A percentile compares a stretch with the other conserved stretches of the same genome.
Evolutionary conservation across 2,888 invertebrate genomes (phyloP).

Genomic region (Himalopsyche tibetana): DNA sequence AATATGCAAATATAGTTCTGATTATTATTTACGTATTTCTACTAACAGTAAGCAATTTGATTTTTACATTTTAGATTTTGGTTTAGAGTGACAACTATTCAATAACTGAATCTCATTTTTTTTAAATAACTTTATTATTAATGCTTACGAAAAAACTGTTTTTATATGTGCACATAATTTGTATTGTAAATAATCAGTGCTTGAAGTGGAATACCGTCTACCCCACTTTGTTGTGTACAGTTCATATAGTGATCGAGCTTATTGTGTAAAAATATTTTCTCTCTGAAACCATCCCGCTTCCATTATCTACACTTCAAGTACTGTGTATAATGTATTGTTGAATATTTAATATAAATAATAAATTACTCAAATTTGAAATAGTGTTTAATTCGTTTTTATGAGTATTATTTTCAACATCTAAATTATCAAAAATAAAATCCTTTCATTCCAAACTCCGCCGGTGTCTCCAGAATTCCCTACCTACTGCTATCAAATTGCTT

Average conservation of each 20-base stretch:
- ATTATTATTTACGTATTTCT: slow-evolving; percentile 1
- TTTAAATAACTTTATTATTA: background rate
- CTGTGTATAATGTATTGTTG: slow-evolving; percentile 32
- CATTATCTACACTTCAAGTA: slow-evolving; percentile 32
- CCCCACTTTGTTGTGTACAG: slow-evolving; percentile 35
- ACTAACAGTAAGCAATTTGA: slow-evolving; percentile 21
- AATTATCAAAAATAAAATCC: no score
- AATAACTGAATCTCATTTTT: slow-evolving; percentile 39
- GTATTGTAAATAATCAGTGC: slow-evolving; percentile 35
- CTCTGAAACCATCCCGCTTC: slow-evolving; percentile 31
- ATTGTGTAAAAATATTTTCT: background rate
- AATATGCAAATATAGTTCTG: slow-evolving; percentile 21
- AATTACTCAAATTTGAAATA: slow-evolving; percentile 38
- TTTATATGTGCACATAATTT: slow-evolving; percentile 28
- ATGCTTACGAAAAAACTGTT: background rate
- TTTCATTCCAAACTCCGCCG: no score
- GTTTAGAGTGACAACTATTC: slow-evolving; percentile 34
- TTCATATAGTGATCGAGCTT: slow-evolving; percentile 7
- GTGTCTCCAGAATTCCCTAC: no score
- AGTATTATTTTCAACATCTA: no score
- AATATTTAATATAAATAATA: slow-evolving; percentile 37
- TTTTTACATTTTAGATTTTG: slow-evolving; percentile 38
- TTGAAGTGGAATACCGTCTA: slow-evolving; percentile 22
- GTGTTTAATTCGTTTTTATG: background rate
- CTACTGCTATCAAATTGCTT: no score